A percentile compares a stretch with the other conserved stretches of the same genome.
These are phyloP conservation scores for Odontomyia ornata DNA, from an alignment of 2,888 invertebrate genomes.

Conservation along the genomic window DNA sequence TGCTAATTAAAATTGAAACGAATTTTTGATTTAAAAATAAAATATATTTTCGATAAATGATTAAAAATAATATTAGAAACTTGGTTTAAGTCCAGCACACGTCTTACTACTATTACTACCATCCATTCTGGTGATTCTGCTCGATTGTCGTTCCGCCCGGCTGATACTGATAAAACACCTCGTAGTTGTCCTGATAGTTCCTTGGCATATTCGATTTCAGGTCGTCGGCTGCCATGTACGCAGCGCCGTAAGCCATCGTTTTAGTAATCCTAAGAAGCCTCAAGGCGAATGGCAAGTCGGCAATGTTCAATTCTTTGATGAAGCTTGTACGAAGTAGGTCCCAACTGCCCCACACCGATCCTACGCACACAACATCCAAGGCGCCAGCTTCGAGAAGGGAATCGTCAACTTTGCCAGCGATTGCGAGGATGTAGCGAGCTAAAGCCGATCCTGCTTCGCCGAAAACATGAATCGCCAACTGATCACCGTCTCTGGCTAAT, in stretches of 20 bases:
- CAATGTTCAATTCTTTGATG: constrained; percentile 67
- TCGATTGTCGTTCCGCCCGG: not conserved
- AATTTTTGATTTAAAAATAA: not conserved
- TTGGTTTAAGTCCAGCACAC: not conserved
- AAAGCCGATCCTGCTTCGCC: constrained; percentile 72
- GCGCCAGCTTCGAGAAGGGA: constrained; percentile 62
- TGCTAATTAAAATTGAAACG: not conserved
- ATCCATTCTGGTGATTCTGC: constrained; percentile 25
- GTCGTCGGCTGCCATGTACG: constrained; percentile 82
- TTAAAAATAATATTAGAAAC: constrained; percentile 14
- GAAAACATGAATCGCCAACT: constrained; percentile 76
- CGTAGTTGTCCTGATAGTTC: constrained; percentile 76
- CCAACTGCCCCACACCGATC: constrained; percentile 97
- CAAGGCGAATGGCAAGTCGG: constrained; percentile 62
- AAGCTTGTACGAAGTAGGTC: constrained; percentile 78
- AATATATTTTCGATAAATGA: constrained; percentile 34
- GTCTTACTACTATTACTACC: not conserved
- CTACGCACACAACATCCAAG: constrained; percentile 86
- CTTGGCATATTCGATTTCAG: constrained; percentile 72
- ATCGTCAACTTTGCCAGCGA: constrained; percentile 70
- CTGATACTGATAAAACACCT: constrained; percentile 68
- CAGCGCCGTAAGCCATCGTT: constrained; percentile 85
- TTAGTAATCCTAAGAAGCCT: constrained; percentile 75
- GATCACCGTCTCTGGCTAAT: constrained; percentile 76
- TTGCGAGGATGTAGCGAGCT: constrained; percentile 73